Evolutionary conservation across 1,140 invertebrate genomes (phyloP), one percentile per base, ranked within the genome.

Genomic region (Zaprionus tsacasi): DNA sequence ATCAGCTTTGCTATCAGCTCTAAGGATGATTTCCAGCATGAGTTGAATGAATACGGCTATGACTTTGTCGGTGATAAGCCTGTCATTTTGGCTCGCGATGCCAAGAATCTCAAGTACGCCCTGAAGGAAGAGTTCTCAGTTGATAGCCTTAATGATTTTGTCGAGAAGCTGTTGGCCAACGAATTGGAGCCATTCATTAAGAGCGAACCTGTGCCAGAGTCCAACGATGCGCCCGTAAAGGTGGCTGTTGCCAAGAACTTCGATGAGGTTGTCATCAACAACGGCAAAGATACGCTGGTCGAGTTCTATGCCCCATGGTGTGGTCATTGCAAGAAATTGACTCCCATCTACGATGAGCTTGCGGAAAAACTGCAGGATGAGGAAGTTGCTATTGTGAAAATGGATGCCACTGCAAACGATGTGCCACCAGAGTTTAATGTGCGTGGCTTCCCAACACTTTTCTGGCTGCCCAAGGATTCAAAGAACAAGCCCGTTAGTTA

Each of bases 221-320:
- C 95, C 45, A 98, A 99, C 79, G 95, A 95, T 90, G 96, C 95
- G 1, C 95, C 96, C 54, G 98, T 99, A 0, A 98, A 96, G 91
- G 95, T 99, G 67, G 98, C 97, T 25, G 99, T 99, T 13, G 99
- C 95, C 17, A 98, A 98, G 93, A 99, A 99, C 93, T 99, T 99
- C 93, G 96, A 99, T 92, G 97, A 99, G 65, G 94, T 99, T 55
- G 98, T 99, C 0, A 96, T 95, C 7, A 96, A 99, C 91, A 96
- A 96, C 79, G 96, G 94, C 30, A 98, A 98, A 91, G 99, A 99
- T 93, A 97, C 97, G 5, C 94, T 99, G 6, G 96, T 99, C 77
- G 98, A 99, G 93, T 99, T 99, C 93, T 99, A 99, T 93, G 98
- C 98, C 36, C 98, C 98, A 0, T 99, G 98, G 98, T 99, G 99